phyloP scores from a whole-genome alignment of 2,888 invertebrate genomes.

The Isotomurus palustris region DNA sequence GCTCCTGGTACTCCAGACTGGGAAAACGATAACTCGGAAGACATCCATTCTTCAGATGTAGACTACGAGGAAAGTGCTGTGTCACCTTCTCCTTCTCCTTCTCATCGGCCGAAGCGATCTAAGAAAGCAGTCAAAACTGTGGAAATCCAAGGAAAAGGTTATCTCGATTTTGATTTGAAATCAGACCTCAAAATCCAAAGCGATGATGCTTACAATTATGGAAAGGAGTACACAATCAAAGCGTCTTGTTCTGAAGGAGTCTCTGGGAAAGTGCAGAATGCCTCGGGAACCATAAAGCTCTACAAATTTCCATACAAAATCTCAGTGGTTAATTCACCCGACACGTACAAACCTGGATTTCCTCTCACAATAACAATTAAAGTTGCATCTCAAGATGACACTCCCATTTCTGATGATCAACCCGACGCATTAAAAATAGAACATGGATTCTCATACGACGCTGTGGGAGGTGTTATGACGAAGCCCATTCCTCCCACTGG shows the following conservation, averaged over 20 bases:
- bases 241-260: slow-evolving; percentile 84
- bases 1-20: background rate
- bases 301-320: slow-evolving; percentile 72
- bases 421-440: slow-evolving; percentile 54
- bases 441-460: slow-evolving; percentile 59
- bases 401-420: slow-evolving; percentile 53
- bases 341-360: slow-evolving; percentile 80
- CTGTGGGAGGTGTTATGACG: slow-evolving; percentile 8
- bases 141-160: slow-evolving; percentile 9
- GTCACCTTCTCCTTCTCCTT: no score
- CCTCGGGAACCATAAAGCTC: slow-evolving; percentile 64
- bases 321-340: slow-evolving; percentile 70
- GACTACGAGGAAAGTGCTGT: background rate
- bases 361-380: slow-evolving; percentile 58
- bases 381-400: slow-evolving; percentile 64
- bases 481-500: slow-evolving; percentile 57
- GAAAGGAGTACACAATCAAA: slow-evolving; percentile 73
- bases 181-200: slow-evolving; percentile 7
- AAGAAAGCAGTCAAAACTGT: background rate
- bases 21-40: background rate
- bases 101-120: no score
- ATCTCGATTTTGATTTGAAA: slow-evolving; percentile 20
- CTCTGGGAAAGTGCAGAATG: slow-evolving; percentile 57
- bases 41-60: no score
- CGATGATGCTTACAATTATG: slow-evolving; percentile 66